Base-by-base conservation (phyloP, 30 jellyfish, hydroid and myxozoan genomes). In the Hydractinia echinata region DNA sequence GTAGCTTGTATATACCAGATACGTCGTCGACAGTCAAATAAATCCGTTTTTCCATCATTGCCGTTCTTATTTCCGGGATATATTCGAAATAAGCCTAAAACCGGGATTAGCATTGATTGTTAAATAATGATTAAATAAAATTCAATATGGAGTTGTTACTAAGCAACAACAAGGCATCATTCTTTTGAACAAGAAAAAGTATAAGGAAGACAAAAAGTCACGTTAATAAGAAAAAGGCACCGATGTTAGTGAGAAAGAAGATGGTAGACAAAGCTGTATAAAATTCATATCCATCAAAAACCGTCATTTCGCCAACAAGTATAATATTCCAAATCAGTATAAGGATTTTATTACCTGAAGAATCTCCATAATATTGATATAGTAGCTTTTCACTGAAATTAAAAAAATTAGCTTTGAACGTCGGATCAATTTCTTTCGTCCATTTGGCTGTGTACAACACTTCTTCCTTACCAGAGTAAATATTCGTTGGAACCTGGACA, bases 401-500 rank as follows among this genome's bases (percentile, higher is more conserved):
- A 11, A 76, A 50, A 51, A 60, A 83, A 61, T 91, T 91, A 7
- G 54, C 52, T 64, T 14, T 79, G 76, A 86, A 91, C 11, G 86
- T 92, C 20, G 76, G 82, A 78, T 91, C 89, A 48, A 91, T 72
- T 4, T 53, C 64, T 20, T 91, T 86, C 4, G 97, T 67, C 87
- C 92, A 76, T 77, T 82, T 79, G 4, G 71, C 95, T 5, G 79
- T 48, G 64, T 86, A 82, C n/a, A 86, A 66, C 73, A 91, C 86
- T n/a, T 82, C 60, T 13, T 88, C 18, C 73, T 84, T 68, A 13
- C 87, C 73, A 15, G 76, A 79, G 81, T 77, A 92, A 53, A 92
- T 83, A 58, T 92, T 87, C 1, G 98, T 92, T 51, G 98, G 98
- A 4, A 92, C 94, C 52, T 92, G 98, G 49, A 92, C 85, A 71